phyloP scores from a whole-genome alignment of 1,140 invertebrate species.

The Maconellicoccus hirsutus region DNA sequence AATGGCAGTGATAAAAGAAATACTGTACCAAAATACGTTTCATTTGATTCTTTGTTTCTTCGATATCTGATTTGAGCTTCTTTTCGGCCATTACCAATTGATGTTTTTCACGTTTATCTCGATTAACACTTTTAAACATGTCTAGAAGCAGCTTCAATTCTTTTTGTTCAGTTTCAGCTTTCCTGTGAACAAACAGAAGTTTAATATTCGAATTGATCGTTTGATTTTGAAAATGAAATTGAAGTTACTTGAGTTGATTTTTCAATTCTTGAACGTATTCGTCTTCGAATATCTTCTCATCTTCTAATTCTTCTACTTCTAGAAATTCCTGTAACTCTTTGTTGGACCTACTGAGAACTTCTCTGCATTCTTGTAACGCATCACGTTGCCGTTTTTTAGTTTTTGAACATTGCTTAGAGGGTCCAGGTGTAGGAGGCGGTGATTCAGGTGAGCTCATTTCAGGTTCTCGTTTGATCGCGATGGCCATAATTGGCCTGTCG shows the following conservation, averaged over 20 bases:
- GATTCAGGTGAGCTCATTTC: not conserved
- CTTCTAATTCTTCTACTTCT: not conserved
- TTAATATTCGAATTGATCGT: no score
- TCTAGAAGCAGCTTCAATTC: constrained; percentile 88
- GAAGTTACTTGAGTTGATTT: constrained; percentile 71
- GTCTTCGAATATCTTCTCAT: constrained; percentile 41
- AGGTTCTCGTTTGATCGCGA: not conserved
- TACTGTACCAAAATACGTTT: constrained; percentile 49
- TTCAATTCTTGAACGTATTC: constrained; percentile 70
- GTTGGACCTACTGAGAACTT: constrained; percentile 33
- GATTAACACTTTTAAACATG: constrained; percentile 94
- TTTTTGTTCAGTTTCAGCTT: constrained; percentile 82
- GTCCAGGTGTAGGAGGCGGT: not conserved
- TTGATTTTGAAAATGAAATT: no score
- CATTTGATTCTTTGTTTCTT: constrained; percentile 71
- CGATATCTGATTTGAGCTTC: constrained; percentile 75
- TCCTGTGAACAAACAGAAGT: no score
- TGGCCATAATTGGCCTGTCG: not conserved
- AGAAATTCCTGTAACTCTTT: constrained; percentile 31
- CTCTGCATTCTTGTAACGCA: not conserved
- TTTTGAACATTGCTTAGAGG: not conserved
- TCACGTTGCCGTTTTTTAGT: not conserved
- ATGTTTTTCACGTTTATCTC: constrained; percentile 91
- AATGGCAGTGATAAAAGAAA: not conserved
- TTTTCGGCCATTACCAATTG: constrained; percentile 92